Conservation (phyloP, 1,140 invertebrate genomes). For the Microplitis demolitor region DNA sequence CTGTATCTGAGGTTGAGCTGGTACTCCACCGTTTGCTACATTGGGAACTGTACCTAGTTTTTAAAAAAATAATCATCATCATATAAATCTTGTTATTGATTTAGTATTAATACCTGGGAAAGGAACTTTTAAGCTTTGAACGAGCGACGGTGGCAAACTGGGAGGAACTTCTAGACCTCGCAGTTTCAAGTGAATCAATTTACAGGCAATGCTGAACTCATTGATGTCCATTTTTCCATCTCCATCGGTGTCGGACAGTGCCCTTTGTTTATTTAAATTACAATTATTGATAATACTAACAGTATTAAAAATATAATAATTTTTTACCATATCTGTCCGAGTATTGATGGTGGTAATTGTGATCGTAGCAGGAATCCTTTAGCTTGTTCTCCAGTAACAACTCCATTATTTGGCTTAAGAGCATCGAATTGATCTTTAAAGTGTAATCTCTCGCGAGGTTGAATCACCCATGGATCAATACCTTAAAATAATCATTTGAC, state of each 20-base stretch:
- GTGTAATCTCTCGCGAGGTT: slow-evolving; percentile 82
- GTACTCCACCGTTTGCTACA: slow-evolving; percentile 26
- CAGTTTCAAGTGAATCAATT: slow-evolving; percentile 93
- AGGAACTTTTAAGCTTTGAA: slow-evolving; percentile 68
- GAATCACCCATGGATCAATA: slow-evolving; percentile 85
- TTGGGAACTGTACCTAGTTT: slow-evolving; percentile 4
- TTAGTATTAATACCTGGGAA: slow-evolving; percentile 55
- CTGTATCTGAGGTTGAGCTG: slow-evolving; percentile 10
- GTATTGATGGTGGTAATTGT: slow-evolving; percentile 81
- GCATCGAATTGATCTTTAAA: slow-evolving; percentile 92
- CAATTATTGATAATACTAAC: background rate
- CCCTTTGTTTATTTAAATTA: slow-evolving; percentile 65
- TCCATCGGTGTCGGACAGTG: slow-evolving; percentile 90
- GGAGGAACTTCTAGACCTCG: slow-evolving; percentile 90
- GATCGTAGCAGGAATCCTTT: slow-evolving; percentile 94
- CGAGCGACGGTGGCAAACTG: slow-evolving; percentile 76
- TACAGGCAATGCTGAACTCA: slow-evolving; percentile 98
- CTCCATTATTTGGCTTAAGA: slow-evolving; percentile 84
- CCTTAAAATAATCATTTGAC: slow-evolving; percentile 34
- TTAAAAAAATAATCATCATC: background rate
- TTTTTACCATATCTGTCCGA: slow-evolving; percentile 92
- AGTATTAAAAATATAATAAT: background rate
- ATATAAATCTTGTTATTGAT: background rate
- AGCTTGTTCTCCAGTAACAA: slow-evolving; percentile 92
- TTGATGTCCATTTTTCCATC: slow-evolving; percentile 97